phyloP scores from a whole-genome alignment of 2,888 invertebrate genomes.

The Tuberolachnus salignus region DNA sequence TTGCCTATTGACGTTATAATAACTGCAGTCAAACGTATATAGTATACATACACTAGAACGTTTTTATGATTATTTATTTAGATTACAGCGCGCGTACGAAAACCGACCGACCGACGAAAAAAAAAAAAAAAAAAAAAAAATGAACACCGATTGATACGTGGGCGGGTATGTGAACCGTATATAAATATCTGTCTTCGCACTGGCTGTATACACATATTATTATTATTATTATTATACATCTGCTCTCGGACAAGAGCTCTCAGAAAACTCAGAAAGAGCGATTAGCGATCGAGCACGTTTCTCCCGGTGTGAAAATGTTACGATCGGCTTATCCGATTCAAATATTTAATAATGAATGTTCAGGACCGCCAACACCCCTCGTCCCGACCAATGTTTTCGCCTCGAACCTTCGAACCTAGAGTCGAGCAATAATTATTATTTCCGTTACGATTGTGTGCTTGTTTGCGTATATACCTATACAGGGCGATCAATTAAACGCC shows the following conservation, averaged over 20 bases:
- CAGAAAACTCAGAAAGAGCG: not conserved
- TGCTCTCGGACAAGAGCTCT: not conserved
- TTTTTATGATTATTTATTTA: slow-evolving; percentile 30
- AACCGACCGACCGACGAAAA: not conserved
- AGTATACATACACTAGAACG: not conserved
- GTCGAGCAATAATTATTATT: not conserved
- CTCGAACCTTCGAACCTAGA: not conserved
- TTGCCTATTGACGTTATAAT: not conserved
- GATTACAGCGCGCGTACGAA: not conserved
- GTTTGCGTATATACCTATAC: no score
- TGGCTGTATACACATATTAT: not conserved
- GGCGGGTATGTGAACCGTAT: slow-evolving; percentile 14
- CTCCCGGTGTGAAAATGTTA: slow-evolving; percentile 33
- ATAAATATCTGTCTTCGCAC: slow-evolving; percentile 37
- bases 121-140: not conserved
- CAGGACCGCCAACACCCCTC: not conserved
- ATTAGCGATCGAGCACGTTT: slow-evolving; percentile 40
- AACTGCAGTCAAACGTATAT: not conserved
- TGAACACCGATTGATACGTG: slow-evolving; percentile 3
- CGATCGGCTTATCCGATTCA: slow-evolving; percentile 22
- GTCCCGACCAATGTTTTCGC: no score
- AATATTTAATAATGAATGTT: not conserved
- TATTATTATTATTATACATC: slow-evolving; percentile 3
- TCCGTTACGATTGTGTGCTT: no score
- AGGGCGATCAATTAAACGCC: no score